Percentiles rank a stretch among this genome's conserved stretches.
Conservation (phyloP, 2,888 invertebrate species). For the Lasioglossum villosulum region DNA sequence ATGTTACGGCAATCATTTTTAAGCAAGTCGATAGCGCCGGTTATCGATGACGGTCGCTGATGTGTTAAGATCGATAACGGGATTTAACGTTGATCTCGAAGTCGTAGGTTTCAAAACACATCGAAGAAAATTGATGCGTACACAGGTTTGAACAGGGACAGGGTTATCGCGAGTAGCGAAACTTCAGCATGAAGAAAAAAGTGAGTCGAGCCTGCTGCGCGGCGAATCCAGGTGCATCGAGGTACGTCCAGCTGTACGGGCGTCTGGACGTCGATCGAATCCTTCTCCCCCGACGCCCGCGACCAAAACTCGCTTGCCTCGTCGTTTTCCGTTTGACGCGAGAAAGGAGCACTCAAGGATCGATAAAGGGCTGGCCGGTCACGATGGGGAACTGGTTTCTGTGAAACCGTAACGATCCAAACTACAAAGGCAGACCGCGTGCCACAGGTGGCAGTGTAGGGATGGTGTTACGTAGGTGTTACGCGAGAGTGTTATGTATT, state of each 20-base stretch:
- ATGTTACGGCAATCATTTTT: too few species aligned
- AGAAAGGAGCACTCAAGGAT: constrained; percentile 9
- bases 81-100: neutral
- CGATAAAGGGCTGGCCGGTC: neutral
- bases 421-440: constrained; percentile 49
- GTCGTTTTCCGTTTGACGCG: neutral
- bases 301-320: neutral
- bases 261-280: constrained; percentile 4
- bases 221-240: constrained; percentile 15
- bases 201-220: neutral
- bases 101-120: neutral
- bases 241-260: constrained; percentile 2
- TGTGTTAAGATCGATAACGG: too few species aligned
- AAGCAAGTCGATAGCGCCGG: too few species aligned
- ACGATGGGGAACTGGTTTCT: neutral
- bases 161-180: neutral
- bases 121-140: neutral
- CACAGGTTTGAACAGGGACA: neutral
- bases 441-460: constrained; percentile 76
- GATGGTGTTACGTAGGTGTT: constrained; percentile 40
- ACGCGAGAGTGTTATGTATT: neutral
- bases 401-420: constrained; percentile 29
- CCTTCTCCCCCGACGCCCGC: neutral
- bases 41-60: too few species aligned
- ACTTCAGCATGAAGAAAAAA: neutral